These are phyloP conservation scores for Pachyrhynchus sulphureomaculatus DNA, from an alignment of 1,140 invertebrate genomes.

Conservation along the genomic window DNA sequence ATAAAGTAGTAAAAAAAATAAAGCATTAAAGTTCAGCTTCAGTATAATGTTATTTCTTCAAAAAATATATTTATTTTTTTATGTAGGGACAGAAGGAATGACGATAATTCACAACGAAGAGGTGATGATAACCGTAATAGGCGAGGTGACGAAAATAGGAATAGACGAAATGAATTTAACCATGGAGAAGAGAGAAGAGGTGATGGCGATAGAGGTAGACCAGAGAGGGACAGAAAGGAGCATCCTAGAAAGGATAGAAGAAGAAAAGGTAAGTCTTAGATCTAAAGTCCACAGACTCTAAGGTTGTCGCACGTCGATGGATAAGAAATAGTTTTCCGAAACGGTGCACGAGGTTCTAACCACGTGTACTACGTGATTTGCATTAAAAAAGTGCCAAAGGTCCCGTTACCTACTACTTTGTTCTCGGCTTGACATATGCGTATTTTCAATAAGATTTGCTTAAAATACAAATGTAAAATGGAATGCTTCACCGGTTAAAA, in stretches of 20 bases:
- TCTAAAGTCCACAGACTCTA: background rate
- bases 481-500: too few relatives aligned
- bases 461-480: too few relatives aligned
- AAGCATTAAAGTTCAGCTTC: too few relatives aligned
- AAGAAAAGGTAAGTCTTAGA: background rate
- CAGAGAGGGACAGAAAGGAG: constrained; percentile 19
- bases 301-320: background rate
- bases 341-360: too few relatives aligned
- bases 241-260: constrained; percentile 10
- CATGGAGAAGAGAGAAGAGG: background rate
- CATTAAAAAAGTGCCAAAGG: too few relatives aligned
- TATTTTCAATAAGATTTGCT: too few relatives aligned
- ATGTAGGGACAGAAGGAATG: constrained; percentile 1
- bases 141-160: constrained; percentile 18
- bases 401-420: too few relatives aligned
- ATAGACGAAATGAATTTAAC: constrained; percentile 10
- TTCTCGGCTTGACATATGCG: too few relatives aligned
- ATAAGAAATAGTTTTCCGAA: too few relatives aligned
- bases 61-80: background rate
- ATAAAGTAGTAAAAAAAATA: too few relatives aligned
- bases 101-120: constrained; percentile 12
- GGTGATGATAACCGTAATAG: constrained; percentile 26
- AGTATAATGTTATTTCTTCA: too few relatives aligned
- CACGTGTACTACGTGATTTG: too few relatives aligned
- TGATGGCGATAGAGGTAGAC: constrained; percentile 12